These are phyloP conservation scores for Tenthredo distinguenda DNA, from an alignment of 2,888 invertebrate species.

Conservation along the genomic window DNA sequence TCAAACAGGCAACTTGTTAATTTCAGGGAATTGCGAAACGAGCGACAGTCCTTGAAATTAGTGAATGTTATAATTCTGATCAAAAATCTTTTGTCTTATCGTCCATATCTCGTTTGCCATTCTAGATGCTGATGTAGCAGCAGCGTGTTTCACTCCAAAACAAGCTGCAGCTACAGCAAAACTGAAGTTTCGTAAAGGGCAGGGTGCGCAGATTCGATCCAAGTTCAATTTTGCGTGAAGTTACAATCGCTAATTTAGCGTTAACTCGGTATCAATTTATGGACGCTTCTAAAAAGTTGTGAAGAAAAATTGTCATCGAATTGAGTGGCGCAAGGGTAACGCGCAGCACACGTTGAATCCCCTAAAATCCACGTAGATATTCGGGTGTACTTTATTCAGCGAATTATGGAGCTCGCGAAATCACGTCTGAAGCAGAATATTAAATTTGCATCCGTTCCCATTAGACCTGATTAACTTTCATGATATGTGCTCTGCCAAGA, in stretches of 20 bases:
- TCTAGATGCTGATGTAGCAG: background rate
- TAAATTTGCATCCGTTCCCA: background rate
- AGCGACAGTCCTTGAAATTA: background rate
- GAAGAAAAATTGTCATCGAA: no score
- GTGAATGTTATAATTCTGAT: background rate
- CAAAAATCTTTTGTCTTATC: background rate
- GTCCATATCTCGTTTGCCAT: background rate
- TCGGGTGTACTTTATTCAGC: no score
- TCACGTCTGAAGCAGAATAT: background rate
- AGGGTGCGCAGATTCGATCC: background rate
- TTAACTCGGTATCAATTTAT: background rate
- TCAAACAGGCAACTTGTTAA: background rate
- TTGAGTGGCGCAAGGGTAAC: no score
- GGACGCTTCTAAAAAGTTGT: no score
- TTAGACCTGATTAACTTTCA: constrained; percentile 23
- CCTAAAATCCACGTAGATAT: no score
- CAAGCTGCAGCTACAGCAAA: background rate
- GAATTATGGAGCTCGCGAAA: background rate
- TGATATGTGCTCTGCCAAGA: background rate
- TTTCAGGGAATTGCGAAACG: background rate
- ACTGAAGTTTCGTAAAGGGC: constrained; percentile 2
- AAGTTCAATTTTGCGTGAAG: background rate
- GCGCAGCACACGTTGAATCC: no score
- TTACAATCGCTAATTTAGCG: background rate
- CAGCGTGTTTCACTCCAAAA: background rate